Evolutionary conservation across 2,888 invertebrate species (phyloP).

Genomic region (Quadroppia sp.): DNA sequence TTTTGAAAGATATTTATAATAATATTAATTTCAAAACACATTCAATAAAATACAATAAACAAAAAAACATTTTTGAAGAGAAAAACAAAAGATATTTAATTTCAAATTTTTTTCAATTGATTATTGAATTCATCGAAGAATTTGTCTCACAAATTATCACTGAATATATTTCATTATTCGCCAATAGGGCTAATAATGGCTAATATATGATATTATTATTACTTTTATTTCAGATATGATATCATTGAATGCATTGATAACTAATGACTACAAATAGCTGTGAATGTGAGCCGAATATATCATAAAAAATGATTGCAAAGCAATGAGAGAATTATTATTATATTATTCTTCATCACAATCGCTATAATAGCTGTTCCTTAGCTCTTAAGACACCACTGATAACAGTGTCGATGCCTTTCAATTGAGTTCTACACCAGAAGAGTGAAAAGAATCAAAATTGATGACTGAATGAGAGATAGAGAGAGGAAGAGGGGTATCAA

Average conservation of each 20-base stretch:
- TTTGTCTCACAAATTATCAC: neutral
- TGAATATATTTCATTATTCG: constrained; percentile 10
- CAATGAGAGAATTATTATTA: constrained; percentile 12
- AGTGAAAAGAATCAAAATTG: neutral
- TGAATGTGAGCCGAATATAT: neutral
- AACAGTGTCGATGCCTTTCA: constrained; percentile 19
- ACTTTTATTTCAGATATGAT: neutral
- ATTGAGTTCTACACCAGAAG: neutral
- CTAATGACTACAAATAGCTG: constrained; percentile 32
- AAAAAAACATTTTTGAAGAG: neutral
- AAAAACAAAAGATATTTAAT: too few species aligned
- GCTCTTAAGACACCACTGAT: neutral
- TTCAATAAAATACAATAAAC: neutral
- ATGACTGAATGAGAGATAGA: neutral
- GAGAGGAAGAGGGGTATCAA: neutral
- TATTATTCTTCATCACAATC: neutral
- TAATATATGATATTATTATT: neutral
- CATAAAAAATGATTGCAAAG: neutral
- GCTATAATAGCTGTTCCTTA: constrained; percentile 3
- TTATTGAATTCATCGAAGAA: neutral
- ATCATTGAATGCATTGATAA: neutral
- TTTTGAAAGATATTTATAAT: neutral
- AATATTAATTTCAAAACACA: neutral
- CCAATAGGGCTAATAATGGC: constrained; percentile 4
- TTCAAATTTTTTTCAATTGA: neutral